These are phyloP conservation scores for Hartigia nigra DNA, from an alignment of 2,888 invertebrate species.

Conservation along the genomic window DNA sequence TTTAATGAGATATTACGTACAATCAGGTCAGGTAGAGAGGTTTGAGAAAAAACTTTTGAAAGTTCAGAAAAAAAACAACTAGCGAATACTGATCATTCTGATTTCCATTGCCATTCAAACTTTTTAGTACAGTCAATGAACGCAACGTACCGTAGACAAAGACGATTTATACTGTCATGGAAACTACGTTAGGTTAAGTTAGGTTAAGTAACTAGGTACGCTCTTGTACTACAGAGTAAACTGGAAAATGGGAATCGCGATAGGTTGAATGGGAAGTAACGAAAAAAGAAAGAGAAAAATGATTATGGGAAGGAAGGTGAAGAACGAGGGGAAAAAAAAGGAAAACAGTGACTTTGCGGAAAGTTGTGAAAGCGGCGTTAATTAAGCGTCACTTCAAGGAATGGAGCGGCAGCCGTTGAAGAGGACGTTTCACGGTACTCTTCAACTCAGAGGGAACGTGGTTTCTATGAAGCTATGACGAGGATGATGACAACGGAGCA, in stretches of 20 bases:
- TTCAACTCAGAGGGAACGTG: slow-evolving; percentile 14
- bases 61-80: slow-evolving; percentile 3
- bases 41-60: background rate
- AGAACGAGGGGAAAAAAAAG: slow-evolving; percentile 17
- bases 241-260: background rate
- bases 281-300: slow-evolving; percentile 8
- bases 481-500: slow-evolving; percentile 18
- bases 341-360: slow-evolving; percentile 15
- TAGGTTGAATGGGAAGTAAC: background rate
- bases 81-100: background rate
- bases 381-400: slow-evolving; percentile 55
- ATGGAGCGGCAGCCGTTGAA: slow-evolving; percentile 28
- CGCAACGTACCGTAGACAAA: background rate
- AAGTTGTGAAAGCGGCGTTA: slow-evolving; percentile 47
- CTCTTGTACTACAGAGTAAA: background rate
- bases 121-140: background rate
- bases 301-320: slow-evolving; percentile 22
- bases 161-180: slow-evolving; percentile 49
- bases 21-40: background rate
- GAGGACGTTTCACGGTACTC: background rate
- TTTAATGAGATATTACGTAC: background rate
- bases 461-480: slow-evolving; percentile 18
- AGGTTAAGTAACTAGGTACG: background rate
- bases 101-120: background rate
- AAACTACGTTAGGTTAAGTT: background rate